A percentile compares a stretch with the other conserved stretches of the same genome.
Conservation (phyloP, 2,797 vertebrate genomes). For the Octomys mimax region DNA sequence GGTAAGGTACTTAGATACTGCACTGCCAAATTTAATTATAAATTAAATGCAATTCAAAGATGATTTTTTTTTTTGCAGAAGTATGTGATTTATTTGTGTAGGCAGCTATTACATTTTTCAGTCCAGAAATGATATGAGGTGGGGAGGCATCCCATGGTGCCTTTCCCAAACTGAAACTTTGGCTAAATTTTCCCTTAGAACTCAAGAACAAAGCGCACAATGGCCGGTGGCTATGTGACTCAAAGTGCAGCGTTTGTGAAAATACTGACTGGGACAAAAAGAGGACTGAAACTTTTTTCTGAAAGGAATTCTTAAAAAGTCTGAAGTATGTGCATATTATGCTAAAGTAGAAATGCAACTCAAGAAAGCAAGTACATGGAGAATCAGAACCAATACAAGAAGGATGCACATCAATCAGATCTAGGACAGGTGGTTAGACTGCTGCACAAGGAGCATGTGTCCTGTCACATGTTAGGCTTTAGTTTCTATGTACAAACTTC, state of each 20-base stretch:
- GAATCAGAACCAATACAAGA: background rate
- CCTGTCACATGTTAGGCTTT: conserved; percentile 76
- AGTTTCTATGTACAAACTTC: conserved; percentile 79
- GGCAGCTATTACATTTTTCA: conserved; percentile 50
- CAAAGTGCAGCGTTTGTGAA: background rate
- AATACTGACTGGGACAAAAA: background rate
- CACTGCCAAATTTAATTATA: conserved; percentile 57
- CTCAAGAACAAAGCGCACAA: conserved; percentile 6
- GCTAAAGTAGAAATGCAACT: conserved; percentile 36
- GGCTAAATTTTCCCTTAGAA: conserved; percentile 35
- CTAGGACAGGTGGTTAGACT: background rate
- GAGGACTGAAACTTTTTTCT: conserved; percentile 11
- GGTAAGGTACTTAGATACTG: conserved; percentile 29
- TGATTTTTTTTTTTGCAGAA: background rate
- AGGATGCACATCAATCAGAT: background rate
- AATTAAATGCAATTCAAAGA: conserved; percentile 64
- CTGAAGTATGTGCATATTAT: background rate
- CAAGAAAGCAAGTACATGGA: background rate
- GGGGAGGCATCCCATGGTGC: conserved; percentile 35
- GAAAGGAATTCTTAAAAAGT: background rate
- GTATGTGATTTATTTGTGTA: conserved; percentile 68
- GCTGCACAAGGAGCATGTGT: conserved; percentile 66
- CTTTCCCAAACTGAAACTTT: conserved; percentile 54
- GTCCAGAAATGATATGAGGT: conserved; percentile 15
- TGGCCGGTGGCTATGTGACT: background rate